Evolutionary conservation across 2,113 vertebrate species (phyloP).

Genomic region (Lycaon pictus): DNA sequence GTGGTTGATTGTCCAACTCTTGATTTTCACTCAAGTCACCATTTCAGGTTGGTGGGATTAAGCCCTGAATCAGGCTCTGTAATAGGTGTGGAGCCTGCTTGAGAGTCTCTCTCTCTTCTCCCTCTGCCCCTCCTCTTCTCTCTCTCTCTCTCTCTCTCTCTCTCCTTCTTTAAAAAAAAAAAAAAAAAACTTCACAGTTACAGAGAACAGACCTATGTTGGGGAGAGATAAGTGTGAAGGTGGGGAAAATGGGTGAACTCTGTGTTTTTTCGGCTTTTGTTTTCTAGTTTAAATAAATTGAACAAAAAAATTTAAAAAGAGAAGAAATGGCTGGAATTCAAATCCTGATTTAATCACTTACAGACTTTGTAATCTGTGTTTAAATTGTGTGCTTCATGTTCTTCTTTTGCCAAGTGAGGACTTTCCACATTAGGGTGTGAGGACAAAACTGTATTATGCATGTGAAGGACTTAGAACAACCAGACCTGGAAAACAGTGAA

Average conservation of each 20-base stretch:
- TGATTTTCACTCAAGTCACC: neutral
- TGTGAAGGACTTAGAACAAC: neutral
- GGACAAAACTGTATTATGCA: neutral
- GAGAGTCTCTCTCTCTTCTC: neutral
- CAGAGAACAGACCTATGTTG: neutral
- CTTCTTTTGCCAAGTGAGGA: neutral
- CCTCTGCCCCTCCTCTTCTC: neutral
- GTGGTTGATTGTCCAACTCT: neutral
- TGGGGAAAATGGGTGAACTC: neutral
- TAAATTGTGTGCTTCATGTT: neutral
- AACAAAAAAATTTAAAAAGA: neutral
- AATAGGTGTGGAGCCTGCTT: neutral
- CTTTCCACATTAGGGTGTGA: neutral
- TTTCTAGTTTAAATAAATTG: neutral
- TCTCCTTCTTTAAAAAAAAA: neutral
- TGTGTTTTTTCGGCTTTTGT: neutral
- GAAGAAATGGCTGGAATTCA: neutral
- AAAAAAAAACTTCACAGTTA: neutral
- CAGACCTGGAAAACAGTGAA: neutral
- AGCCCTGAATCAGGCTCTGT: neutral
- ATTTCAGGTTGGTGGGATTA: neutral
- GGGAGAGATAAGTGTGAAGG: neutral
- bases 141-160: neutral
- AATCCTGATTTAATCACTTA: neutral
- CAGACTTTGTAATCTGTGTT: neutral